A percentile compares a stretch with the other conserved stretches of the same genome.
These are phyloP conservation scores for Gadus macrocephalus DNA, from an alignment of 2,113 vertebrate genomes.

Conservation along the genomic window DNA sequence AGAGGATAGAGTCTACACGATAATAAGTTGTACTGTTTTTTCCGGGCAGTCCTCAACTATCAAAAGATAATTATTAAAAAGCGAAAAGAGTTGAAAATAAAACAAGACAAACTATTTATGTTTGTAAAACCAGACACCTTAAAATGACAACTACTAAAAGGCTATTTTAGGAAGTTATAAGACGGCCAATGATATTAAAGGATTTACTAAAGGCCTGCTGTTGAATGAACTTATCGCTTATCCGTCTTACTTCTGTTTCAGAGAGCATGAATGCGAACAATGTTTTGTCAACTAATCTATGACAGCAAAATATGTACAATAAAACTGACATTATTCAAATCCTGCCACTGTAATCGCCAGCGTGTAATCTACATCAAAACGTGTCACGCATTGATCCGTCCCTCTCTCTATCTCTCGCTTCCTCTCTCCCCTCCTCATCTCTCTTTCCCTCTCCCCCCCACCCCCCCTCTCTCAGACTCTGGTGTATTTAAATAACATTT, in stretches of 20 bases:
- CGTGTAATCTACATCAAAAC: constrained; percentile 56
- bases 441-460: constrained; percentile 2
- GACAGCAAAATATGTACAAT: constrained; percentile 67
- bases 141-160: no score
- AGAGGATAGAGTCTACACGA: no score
- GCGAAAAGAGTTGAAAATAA: background rate
- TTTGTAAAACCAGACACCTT: no score
- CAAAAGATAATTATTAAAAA: background rate
- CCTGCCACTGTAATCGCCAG: constrained; percentile 56
- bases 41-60: background rate
- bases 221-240: constrained; percentile 26
- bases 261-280: constrained; percentile 40
- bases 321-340: constrained; percentile 70
- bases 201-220: constrained; percentile 14
- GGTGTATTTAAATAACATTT: constrained; percentile 49
- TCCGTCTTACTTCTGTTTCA: constrained; percentile 48
- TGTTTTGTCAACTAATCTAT: constrained; percentile 61
- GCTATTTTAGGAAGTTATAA: background rate
- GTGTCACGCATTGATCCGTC: constrained; percentile 39
- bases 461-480: constrained; percentile 11
- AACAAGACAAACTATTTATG: background rate
- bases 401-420: constrained; percentile 29
- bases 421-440: constrained; percentile 6
- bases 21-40: background rate
- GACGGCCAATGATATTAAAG: constrained; percentile 16